phyloP scores from a whole-genome alignment of 2,113 vertebrate species.

The Hirundichthys speculiger region DNA sequence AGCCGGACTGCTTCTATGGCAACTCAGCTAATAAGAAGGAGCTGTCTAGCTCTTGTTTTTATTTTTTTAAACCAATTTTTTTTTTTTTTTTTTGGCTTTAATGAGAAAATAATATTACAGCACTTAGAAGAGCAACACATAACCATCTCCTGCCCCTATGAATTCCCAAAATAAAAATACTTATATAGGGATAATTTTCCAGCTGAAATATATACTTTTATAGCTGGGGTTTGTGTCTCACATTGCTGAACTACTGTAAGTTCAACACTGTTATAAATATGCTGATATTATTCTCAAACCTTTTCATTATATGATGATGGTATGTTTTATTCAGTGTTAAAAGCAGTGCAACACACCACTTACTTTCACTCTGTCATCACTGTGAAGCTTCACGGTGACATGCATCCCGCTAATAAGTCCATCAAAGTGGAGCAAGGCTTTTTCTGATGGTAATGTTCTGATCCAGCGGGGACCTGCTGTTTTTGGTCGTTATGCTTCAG shows the following conservation, averaged over 20 bases:
- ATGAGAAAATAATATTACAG: background rate
- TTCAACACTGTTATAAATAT: background rate
- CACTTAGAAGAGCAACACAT: too few species aligned
- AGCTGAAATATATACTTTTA: too few species aligned
- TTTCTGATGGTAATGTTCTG: conserved; percentile 62
- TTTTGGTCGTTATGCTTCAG: conserved; percentile 61
- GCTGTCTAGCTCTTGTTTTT: conserved; percentile 22
- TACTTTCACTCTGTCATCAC: conserved; percentile 33
- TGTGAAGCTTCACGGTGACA: conserved; percentile 51
- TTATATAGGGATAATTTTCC: too few species aligned
- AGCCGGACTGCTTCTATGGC: conserved; percentile 22
- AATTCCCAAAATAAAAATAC: too few species aligned
- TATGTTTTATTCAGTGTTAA: conserved; percentile 25
- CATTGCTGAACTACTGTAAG: too few species aligned
- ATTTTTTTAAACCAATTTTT: conserved; percentile 21
- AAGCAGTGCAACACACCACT: conserved; percentile 23
- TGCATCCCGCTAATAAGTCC: conserved; percentile 57
- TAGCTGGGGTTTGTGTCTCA: too few species aligned
- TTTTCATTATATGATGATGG: conserved; percentile 28
- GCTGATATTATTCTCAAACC: background rate
- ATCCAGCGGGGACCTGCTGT: conserved; percentile 62
- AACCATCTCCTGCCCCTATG: too few species aligned
- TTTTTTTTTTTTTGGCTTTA: conserved; percentile 18
- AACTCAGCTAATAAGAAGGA: conserved; percentile 19
- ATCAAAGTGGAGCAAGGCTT: conserved; percentile 43